Base-by-base conservation (phyloP, 2,113 vertebrate genomes). In the Apteryx owenii region DNA sequence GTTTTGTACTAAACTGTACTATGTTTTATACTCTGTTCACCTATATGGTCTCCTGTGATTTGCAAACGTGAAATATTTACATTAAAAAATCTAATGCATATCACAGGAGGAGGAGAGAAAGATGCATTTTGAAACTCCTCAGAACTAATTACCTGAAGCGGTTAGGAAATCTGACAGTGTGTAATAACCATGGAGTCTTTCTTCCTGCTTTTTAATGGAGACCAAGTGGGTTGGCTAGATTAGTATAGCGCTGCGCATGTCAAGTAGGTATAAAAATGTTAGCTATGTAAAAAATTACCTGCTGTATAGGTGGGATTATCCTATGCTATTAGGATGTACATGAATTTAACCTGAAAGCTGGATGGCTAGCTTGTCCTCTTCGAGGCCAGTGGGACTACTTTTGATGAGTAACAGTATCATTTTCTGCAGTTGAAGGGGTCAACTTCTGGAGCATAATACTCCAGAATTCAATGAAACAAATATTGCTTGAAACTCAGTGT, bases 61-160 rank as follows among this genome's bases (percentile, higher is more conserved):
- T 68, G 85, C 85, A 88, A 78, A 85, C 90, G 85, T 93, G 68
- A 94, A 90, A 94, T 90, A 91, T 88, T 88, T 90, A 80, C 4
- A 0, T 94, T 91, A 62, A 93, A 88, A 38, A 85, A 91, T 83
- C 88, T 83, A 78, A 80, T 64, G 68, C 72, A 58, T 75, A 73
- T 90, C 85, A 73, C 82, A 93, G 92, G 60, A 85, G 22, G 53
- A 50, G 66, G 53, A 66, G 65, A 89, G 77, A 48, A 78, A 85
- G 36, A 73, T 72, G 64, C 60, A 9, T 46, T 90, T 83, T 66
- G 62, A 93, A 83, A 73, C 26, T 87, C 85, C 62, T 25, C 25
- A 31, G 62, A 82, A 78, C 2, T 29, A 76, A 80, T 82, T 75
- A 73, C 0, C 0, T 85, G 84, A 76, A 87, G 44, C 3, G 50